These are phyloP conservation scores for Drosophila burlai DNA, from an alignment of 1,140 invertebrate genomes.

Conservation along the genomic window DNA sequence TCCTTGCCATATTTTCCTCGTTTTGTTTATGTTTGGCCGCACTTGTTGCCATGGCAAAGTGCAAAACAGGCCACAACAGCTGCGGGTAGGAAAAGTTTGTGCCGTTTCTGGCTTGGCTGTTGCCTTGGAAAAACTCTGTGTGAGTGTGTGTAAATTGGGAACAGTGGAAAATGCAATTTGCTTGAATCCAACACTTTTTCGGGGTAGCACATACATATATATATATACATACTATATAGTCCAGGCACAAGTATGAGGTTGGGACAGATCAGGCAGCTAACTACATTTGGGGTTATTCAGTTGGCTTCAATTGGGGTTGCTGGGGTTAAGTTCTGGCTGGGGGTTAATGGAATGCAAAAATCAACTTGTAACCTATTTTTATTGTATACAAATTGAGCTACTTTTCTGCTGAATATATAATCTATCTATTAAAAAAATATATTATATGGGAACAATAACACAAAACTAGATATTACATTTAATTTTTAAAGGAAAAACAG, in stretches of 20 bases:
- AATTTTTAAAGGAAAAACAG: background rate
- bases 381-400: background rate
- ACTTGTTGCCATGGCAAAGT: conserved; percentile 81
- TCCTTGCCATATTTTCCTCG: conserved; percentile 22
- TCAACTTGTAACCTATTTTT: background rate
- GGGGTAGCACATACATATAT: conserved; percentile 14
- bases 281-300: conserved; percentile 13
- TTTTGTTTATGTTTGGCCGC: conserved; percentile 63
- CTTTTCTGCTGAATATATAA: background rate
- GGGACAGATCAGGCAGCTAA: conserved; percentile 16
- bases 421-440: background rate
- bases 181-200: conserved; percentile 13
- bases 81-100: conserved; percentile 41
- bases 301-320: background rate
- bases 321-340: background rate
- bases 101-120: conserved; percentile 19
- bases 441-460: background rate
- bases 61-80: conserved; percentile 72
- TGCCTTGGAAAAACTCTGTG: conserved; percentile 49
- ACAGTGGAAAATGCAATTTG: conserved; percentile 59
- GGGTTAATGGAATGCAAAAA: background rate
- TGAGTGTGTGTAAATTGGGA: conserved; percentile 32
- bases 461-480: background rate
- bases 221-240: background rate
- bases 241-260: conserved; percentile 22